Conservation (phyloP, 2,888 invertebrate species). For the Abrostola tripartita region DNA sequence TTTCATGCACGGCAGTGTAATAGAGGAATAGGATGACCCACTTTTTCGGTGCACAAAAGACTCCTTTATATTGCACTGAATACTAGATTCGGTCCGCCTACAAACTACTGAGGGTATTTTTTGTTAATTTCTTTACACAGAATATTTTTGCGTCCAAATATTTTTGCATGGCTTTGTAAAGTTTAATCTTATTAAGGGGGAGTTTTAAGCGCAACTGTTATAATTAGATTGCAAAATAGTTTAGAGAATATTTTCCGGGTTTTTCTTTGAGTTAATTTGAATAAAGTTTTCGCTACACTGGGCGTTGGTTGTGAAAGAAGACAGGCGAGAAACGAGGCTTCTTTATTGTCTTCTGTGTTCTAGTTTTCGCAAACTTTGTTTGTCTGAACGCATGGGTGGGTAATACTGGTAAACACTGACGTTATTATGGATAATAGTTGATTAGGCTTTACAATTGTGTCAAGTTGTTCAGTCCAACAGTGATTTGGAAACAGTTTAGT, state of each 20-base stretch:
- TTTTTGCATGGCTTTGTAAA: slow-evolving; percentile 47
- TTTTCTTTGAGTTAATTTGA: slow-evolving; percentile 10
- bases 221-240: slow-evolving; percentile 23
- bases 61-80: slow-evolving; percentile 75
- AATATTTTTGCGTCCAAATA: slow-evolving; percentile 47
- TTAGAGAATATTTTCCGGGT: neutral
- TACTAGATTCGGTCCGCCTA: slow-evolving; percentile 72
- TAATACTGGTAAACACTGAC: too few relatives aligned
- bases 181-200: slow-evolving; percentile 38
- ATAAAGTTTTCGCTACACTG: too few relatives aligned
- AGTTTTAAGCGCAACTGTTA: slow-evolving; percentile 17
- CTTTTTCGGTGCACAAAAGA: slow-evolving; percentile 77
- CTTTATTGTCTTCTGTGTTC: too few relatives aligned
- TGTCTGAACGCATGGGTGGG: too few relatives aligned
- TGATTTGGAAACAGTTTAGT: too few relatives aligned
- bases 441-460: too few relatives aligned
- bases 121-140: slow-evolving; percentile 60
- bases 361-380: too few relatives aligned
- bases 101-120: slow-evolving; percentile 59
- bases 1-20: slow-evolving; percentile 65
- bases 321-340: too few relatives aligned
- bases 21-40: slow-evolving; percentile 73
- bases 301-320: too few relatives aligned
- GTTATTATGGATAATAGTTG: too few relatives aligned
- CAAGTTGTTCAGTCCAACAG: too few relatives aligned